Evolutionary conservation across 1,140 invertebrate genomes (phyloP).

Genomic region (Anastrepha ludens): DNA sequence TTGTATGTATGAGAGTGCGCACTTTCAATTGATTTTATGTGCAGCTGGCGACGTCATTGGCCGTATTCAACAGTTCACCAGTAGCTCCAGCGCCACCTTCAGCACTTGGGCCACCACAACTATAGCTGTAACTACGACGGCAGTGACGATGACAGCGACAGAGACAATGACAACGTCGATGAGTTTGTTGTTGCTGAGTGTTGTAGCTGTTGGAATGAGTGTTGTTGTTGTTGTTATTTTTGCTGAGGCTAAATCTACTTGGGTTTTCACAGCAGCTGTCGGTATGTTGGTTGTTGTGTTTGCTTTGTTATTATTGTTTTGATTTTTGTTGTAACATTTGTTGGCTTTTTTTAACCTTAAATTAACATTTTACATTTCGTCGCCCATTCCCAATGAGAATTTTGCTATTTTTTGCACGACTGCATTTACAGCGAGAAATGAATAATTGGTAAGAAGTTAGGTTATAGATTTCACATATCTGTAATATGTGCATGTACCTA

Average conservation of each 20-base stretch:
- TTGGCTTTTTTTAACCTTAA: conserved; percentile 42
- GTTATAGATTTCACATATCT: too few relatives aligned
- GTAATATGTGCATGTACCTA: too few relatives aligned
- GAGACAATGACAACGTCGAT: not conserved
- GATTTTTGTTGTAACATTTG: conserved; percentile 16
- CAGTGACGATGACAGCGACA: conserved; percentile 16
- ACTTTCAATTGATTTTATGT: conserved; percentile 43
- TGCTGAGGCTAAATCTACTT: not conserved
- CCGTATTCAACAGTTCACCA: conserved; percentile 39
- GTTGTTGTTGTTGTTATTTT: not conserved
- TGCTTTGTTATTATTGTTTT: conserved; percentile 1
- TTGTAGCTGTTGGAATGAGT: not conserved
- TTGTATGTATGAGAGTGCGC: not conserved
- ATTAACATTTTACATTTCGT: conserved; percentile 44
- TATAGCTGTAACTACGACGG: conserved; percentile 1
- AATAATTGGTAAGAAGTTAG: too few relatives aligned
- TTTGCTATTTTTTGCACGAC: not conserved
- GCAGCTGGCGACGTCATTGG: conserved; percentile 44
- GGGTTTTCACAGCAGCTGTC: not conserved
- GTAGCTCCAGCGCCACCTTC: not conserved
- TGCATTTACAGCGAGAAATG: not conserved
- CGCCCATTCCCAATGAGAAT: conserved; percentile 20
- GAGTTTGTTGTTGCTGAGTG: not conserved
- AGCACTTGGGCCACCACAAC: not conserved
- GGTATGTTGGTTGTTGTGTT: not conserved